A percentile compares a stretch with the other conserved stretches of the same genome.
These are phyloP conservation scores for Sula dactylatra DNA, from an alignment of 2,113 vertebrate genomes.

Conservation along the genomic window DNA sequence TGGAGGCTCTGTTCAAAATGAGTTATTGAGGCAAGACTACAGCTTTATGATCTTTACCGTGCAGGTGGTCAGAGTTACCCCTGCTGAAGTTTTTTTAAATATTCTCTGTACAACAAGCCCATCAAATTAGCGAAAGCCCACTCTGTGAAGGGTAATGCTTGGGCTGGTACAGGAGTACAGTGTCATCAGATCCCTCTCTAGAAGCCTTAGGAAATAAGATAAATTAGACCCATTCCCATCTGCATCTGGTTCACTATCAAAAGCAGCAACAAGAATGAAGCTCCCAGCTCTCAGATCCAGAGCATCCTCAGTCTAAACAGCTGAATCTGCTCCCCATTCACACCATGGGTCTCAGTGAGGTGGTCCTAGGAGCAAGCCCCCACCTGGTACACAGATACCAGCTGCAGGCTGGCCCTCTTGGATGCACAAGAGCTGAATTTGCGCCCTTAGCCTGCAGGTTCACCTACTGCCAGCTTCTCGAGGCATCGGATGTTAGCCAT, in stretches of 20 bases:
- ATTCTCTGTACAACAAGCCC: neutral
- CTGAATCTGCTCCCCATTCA: rapidly evolving
- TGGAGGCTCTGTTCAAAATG: neutral
- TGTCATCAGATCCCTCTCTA: neutral
- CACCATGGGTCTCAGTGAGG: neutral
- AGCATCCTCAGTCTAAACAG: neutral
- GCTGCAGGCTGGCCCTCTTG: neutral
- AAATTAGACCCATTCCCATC: neutral
- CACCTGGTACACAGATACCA: neutral
- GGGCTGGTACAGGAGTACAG: neutral
- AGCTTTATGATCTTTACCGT: neutral
- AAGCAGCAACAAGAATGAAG: neutral
- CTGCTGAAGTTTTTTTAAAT: neutral
- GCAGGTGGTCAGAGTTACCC: neutral
- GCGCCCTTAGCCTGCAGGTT: neutral
- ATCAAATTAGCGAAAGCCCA: neutral
- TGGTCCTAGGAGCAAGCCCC: neutral
- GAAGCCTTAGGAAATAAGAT: neutral
- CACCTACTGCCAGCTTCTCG: neutral
- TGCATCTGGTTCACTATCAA: neutral
- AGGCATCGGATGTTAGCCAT: neutral
- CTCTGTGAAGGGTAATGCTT: neutral
- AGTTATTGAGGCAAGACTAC: neutral
- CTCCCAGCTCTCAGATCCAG: neutral
- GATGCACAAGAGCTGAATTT: neutral